phyloP scores from a whole-genome alignment of 1,140 invertebrate genomes.

The Globodera ellingtonae region DNA sequence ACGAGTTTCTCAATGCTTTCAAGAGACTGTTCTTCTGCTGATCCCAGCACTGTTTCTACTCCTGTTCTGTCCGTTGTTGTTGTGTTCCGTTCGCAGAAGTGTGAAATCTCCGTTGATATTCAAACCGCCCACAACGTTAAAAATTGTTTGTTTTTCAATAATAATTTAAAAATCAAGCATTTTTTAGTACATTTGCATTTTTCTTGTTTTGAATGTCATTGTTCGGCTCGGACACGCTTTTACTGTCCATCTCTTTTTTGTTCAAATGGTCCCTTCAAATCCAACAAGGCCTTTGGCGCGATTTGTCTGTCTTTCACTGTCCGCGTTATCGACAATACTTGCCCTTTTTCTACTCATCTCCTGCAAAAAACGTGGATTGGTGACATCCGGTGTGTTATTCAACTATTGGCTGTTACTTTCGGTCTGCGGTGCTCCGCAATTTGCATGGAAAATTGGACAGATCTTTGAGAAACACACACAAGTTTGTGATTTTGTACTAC shows the following conservation, averaged over 20 bases:
- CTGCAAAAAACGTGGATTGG: constrained; percentile 46
- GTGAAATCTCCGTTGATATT: constrained; percentile 50
- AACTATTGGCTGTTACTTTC: constrained; percentile 56
- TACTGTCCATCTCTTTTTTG: constrained; percentile 46
- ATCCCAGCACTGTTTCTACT: constrained; percentile 57
- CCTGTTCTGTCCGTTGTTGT: constrained; percentile 52
- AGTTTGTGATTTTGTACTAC: not conserved
- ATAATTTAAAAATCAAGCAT: no score
- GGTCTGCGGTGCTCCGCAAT: constrained; percentile 58
- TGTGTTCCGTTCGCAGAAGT: constrained; percentile 52
- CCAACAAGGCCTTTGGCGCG: not conserved
- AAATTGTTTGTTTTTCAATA: constrained; percentile 26
- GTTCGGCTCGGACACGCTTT: constrained; percentile 32
- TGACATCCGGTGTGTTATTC: constrained; percentile 58
- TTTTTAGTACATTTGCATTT: constrained; percentile 33
- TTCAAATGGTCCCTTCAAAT: constrained; percentile 16
- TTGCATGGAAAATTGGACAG: constrained; percentile 48
- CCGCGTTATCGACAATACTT: constrained; percentile 37
- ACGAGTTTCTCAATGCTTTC: constrained; percentile 55
- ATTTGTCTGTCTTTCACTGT: not conserved
- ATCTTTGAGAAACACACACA: constrained; percentile 15
- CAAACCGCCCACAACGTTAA: constrained; percentile 34
- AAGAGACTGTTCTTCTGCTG: constrained; percentile 61
- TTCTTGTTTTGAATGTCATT: constrained; percentile 56
- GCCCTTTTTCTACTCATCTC: constrained; percentile 49